Percentiles rank a stretch among this genome's conserved stretches.
These are phyloP conservation scores for Nannospalax galili DNA, from an alignment of 2,113 vertebrate species.

Conservation along the genomic window DNA sequence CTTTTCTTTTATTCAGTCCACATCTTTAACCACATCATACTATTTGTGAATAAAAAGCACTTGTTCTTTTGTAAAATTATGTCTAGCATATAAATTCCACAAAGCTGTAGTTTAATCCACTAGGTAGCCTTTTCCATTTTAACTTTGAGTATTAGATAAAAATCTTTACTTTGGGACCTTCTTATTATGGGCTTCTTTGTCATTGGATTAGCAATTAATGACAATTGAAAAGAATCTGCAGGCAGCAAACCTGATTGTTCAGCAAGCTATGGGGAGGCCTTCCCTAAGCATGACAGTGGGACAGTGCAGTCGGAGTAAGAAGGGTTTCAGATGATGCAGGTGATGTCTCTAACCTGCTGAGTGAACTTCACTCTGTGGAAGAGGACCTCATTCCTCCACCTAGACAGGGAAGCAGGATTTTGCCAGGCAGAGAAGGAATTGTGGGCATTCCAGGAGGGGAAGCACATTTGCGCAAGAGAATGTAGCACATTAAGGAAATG, in stretches of 20 bases:
- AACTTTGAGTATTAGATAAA: neutral
- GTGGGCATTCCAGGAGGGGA: neutral
- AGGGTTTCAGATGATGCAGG: neutral
- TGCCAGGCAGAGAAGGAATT: neutral
- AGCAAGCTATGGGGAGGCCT: neutral
- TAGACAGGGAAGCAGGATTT: neutral
- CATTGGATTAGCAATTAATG: neutral
- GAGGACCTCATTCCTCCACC: neutral
- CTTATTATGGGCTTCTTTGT: conserved; percentile 1
- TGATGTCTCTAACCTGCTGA: neutral
- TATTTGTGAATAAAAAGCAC: neutral
- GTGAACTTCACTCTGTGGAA: neutral
- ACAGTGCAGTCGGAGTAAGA: neutral
- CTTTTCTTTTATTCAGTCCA: neutral
- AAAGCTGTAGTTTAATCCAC: neutral
- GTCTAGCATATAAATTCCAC: neutral
- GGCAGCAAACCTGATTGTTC: neutral
- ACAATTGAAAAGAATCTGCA: neutral
- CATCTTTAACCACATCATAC: neutral
- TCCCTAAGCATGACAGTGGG: neutral
- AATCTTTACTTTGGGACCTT: conserved; percentile 24
- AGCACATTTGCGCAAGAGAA: neutral
- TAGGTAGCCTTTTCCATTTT: neutral
- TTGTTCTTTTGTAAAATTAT: neutral
- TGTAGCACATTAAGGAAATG: neutral